A percentile compares a stretch with the other conserved stretches of the same genome.
These are phyloP conservation scores for Trichacis sp. DNA, from an alignment of 2,888 invertebrate species.

Conservation along the genomic window DNA sequence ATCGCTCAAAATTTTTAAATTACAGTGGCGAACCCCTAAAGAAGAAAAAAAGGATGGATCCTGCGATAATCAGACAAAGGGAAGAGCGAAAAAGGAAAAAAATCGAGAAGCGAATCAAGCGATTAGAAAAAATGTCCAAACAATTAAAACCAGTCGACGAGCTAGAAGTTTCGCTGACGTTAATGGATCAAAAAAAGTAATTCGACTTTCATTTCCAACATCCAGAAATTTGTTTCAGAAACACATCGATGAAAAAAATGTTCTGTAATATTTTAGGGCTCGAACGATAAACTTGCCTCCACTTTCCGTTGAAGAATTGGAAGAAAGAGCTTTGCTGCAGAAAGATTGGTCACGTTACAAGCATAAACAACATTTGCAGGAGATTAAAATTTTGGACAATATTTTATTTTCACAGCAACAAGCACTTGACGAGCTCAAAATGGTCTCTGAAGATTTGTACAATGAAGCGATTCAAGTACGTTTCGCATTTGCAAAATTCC, in stretches of 20 bases:
- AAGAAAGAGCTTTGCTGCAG: conserved; percentile 75
- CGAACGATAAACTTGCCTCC: conserved; percentile 70
- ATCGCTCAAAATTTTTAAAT: too few species aligned
- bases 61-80: conserved; percentile 81
- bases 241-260: background rate
- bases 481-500: too few species aligned
- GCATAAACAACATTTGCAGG: conserved; percentile 74
- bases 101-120: conserved; percentile 87
- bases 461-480: conserved; percentile 84
- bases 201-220: too few species aligned
- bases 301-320: conserved; percentile 73
- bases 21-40: conserved; percentile 88
- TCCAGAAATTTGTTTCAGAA: too few species aligned
- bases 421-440: conserved; percentile 83
- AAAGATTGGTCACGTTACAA: conserved; percentile 85
- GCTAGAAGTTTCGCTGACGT: conserved; percentile 78
- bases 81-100: conserved; percentile 86
- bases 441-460: conserved; percentile 88
- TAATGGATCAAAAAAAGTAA: conserved; percentile 78
- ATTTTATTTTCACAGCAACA: conserved; percentile 78
- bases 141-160: conserved; percentile 94
- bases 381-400: conserved; percentile 78
- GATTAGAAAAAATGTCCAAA: conserved; percentile 82
- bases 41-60: conserved; percentile 89
- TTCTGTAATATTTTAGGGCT: conserved; percentile 33